These are phyloP conservation scores for Drosophila bunnanda DNA, from an alignment of 2,888 invertebrate species.

Conservation along the genomic window DNA sequence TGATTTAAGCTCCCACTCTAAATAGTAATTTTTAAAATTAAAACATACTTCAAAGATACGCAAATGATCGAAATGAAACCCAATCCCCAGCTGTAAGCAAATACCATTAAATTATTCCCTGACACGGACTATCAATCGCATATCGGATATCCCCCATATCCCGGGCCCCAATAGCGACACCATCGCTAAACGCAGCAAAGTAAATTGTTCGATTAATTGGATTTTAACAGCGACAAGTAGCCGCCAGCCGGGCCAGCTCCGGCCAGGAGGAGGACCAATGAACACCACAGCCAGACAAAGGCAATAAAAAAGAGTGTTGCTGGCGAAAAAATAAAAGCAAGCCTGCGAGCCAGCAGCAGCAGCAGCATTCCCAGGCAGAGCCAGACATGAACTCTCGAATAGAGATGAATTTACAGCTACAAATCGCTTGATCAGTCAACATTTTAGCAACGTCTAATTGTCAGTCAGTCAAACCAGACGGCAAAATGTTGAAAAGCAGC, in stretches of 20 bases:
- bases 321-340: background rate
- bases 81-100: background rate
- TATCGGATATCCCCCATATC: conserved; percentile 16
- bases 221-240: conserved; percentile 81
- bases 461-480: conserved; percentile 73
- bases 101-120: conserved; percentile 8
- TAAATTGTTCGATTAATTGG: conserved; percentile 80
- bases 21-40: no score
- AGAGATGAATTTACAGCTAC: conserved; percentile 83
- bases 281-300: conserved; percentile 30
- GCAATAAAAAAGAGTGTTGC: conserved; percentile 32
- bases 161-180: conserved; percentile 57
- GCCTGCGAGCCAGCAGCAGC: background rate
- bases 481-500: conserved; percentile 21
- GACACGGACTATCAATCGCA: conserved; percentile 47
- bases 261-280: conserved; percentile 20
- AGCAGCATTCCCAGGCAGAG: conserved; percentile 64
- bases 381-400: conserved; percentile 69
- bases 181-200: conserved; percentile 78
- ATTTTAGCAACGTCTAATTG: conserved; percentile 80
- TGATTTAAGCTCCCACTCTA: no score
- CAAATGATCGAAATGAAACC: background rate
- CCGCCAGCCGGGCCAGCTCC: conserved; percentile 49
- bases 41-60: no score
- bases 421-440: conserved; percentile 83